Evolutionary conservation across 2,113 vertebrate species (phyloP).

Genomic region (Elanus axillaris): DNA sequence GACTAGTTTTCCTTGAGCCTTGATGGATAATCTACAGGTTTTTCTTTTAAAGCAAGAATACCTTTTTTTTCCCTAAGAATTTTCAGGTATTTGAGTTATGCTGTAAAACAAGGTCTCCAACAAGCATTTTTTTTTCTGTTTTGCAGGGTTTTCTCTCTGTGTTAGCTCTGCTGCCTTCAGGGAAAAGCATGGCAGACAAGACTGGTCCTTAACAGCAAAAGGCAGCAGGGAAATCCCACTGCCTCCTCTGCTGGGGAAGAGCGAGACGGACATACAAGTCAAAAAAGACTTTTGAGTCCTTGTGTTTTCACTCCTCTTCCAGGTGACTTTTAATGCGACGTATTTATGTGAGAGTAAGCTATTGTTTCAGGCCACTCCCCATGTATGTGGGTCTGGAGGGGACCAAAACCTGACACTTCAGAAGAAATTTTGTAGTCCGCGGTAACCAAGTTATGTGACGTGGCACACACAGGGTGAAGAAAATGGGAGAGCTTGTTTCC

Average conservation of each 20-base stretch:
- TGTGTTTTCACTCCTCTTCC: neutral
- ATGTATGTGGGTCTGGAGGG: neutral
- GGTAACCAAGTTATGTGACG: neutral
- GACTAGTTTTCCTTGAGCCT: neutral
- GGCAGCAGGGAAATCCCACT: neutral
- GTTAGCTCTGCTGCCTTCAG: neutral
- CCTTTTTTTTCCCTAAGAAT: neutral
- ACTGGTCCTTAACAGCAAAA: neutral
- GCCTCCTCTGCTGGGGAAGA: neutral
- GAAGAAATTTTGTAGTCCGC: neutral
- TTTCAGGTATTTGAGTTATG: neutral
- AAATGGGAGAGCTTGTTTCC: neutral
- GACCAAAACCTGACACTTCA: neutral
- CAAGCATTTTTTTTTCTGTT: neutral
- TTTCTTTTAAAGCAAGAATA: neutral
- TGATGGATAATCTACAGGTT: neutral
- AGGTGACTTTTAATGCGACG: neutral
- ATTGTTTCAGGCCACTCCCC: neutral
- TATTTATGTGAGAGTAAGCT: neutral
- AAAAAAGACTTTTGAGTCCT: neutral
- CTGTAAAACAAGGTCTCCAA: neutral
- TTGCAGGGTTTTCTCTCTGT: neutral
- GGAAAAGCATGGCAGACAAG: neutral
- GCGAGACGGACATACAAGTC: neutral
- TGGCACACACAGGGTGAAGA: neutral